Percentiles rank a stretch among this genome's conserved stretches.
phyloP scores from a whole-genome alignment of 92 coral and sea anemone species.

The Umimayanthus kanabou region DNA sequence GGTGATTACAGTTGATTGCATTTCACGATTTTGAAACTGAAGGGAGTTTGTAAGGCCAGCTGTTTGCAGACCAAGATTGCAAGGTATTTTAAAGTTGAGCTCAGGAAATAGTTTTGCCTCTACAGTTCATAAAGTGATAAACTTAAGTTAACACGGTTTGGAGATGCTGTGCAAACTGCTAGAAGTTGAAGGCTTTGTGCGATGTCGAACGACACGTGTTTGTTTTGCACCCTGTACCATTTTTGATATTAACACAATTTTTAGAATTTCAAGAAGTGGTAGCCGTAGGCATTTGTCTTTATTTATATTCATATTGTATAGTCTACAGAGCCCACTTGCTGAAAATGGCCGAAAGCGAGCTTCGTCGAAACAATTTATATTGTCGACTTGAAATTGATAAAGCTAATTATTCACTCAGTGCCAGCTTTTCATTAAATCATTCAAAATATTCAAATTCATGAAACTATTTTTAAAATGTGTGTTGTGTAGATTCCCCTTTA shows the following conservation, averaged over 20 bases:
- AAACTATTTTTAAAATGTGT: no score
- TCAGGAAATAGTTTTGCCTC: not conserved
- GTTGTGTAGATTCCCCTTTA: no score
- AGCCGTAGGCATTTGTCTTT: no score
- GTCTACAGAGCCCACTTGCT: no score
- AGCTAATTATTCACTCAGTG: not conserved
- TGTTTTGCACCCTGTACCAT: no score
- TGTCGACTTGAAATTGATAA: not conserved
- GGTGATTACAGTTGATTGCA: not conserved
- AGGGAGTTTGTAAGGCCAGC: not conserved
- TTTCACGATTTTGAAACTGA: not conserved
- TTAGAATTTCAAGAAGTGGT: no score
- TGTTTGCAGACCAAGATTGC: not conserved
- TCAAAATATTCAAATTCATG: not conserved
- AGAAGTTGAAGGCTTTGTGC: not conserved
- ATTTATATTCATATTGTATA: no score
- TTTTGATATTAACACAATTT: not conserved
- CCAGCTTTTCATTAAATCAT: no score
- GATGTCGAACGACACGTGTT: not conserved
- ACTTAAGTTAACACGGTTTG: no score
- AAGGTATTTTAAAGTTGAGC: not conserved
- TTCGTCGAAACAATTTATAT: not conserved
- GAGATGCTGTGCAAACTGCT: not conserved
- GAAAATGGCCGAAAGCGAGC: not conserved
- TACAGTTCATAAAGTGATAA: not conserved